Evolutionary conservation across 2,797 vertebrate genomes (phyloP), one percentile per base, ranked within the genome.

Genomic region (Sciurus vulgaris): DNA sequence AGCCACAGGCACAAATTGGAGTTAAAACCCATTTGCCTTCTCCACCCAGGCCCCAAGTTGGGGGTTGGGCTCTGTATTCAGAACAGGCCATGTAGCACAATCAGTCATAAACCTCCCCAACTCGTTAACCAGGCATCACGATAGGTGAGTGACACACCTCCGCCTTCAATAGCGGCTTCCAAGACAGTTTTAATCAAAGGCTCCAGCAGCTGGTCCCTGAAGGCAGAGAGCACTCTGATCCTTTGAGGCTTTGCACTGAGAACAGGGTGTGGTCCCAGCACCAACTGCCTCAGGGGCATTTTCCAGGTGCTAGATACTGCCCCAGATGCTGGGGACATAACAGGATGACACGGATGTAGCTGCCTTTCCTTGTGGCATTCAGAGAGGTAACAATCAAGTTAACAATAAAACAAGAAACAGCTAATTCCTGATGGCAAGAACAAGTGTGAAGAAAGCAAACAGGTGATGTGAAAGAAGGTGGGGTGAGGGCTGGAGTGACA

Each of bases 41-140:
- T n/a, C 30, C 56, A 85, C 49, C 76, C 44, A 49, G 93, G 70
- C 65, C 63, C 30, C 61, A 65, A 59, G 33, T 0, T 7, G 47
- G 56, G 65, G 18, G 0, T 33, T 2, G 74, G 63, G 78, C 33
- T 69, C 24, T 67, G 35, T 0, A 18, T 47, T 2, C 0, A 0
- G 44, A 9, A 47, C 44, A 51, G 0, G 0, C 69, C 20, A 1
- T 5, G 33, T 2, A 4, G 28, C 22, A 18, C 9, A 15, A 30
- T 70, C 84, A 7, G 65, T 30, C 20, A 1, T 0, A 20, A 56
- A n/a, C 61, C 24, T 76, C 17, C 51, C 51, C 0, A 33, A 47
- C 1, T 63, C 56, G 88, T 0, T 5, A 12, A 35, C 26, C 73
- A 35, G 41, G 41, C 61, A 8, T 35, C 3, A 24, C 26, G 35